Conservation (phyloP, 2,797 vertebrate genomes). For the Pseudochirops corinnae region DNA sequence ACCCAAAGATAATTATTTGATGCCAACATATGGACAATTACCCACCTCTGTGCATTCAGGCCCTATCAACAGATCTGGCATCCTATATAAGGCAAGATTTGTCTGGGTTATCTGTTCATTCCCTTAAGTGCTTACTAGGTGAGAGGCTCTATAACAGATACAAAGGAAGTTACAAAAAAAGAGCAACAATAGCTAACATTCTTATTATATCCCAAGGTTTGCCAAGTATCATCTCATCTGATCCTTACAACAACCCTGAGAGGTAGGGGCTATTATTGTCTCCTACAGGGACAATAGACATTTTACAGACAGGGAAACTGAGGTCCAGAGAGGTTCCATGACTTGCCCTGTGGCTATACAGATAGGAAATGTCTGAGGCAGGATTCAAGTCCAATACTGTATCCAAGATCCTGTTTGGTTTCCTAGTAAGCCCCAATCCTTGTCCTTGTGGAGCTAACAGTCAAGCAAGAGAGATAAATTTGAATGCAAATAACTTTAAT, state of each 20-base stretch:
- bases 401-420: background rate
- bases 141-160: background rate
- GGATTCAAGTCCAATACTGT: background rate
- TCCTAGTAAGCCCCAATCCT: background rate
- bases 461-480: background rate
- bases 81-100: background rate
- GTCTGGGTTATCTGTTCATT: background rate
- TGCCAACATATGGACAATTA: background rate
- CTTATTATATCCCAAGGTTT: background rate
- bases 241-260: background rate
- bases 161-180: background rate
- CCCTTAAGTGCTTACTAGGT: background rate
- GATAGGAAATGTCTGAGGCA: background rate
- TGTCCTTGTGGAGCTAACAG: background rate
- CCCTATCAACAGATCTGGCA: background rate
- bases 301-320: background rate
- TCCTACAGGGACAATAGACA: background rate
- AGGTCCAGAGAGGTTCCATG: background rate
- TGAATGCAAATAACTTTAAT: background rate
- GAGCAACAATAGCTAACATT: background rate
- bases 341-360: background rate
- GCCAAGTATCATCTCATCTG: background rate
- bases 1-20: background rate
- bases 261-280: background rate
- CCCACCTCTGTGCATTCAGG: background rate